A percentile compares a stretch with the other conserved stretches of the same genome.
Evolutionary conservation across 2,113 vertebrate genomes (phyloP).

Genomic region (Isichthys henryi): DNA sequence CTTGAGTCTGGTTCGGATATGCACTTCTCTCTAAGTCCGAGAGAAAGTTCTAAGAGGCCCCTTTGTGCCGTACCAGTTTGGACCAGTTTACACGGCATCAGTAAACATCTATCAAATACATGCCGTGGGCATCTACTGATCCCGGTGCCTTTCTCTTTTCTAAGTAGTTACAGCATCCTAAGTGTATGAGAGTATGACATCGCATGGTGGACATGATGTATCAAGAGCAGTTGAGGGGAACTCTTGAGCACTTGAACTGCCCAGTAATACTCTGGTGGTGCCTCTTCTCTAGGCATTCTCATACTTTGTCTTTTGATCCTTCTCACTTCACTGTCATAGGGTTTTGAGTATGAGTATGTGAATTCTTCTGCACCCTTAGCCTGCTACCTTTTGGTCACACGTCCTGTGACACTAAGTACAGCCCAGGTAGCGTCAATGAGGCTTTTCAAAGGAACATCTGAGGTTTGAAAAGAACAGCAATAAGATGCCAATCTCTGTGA

Average conservation of each 20-base stretch:
- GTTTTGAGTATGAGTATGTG: not conserved
- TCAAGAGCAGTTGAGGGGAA: not conserved
- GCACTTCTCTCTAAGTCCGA: not conserved
- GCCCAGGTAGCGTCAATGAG: not conserved
- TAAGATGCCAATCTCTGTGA: conserved; percentile 1
- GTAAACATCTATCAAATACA: not conserved
- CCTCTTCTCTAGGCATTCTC: not conserved
- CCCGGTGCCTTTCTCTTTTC: too few species aligned
- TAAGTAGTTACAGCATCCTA: not conserved
- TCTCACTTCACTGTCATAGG: not conserved
- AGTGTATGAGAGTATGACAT: not conserved
- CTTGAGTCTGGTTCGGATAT: not conserved
- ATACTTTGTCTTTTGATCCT: not conserved
- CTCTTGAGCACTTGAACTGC: not conserved
- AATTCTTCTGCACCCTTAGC: not conserved
- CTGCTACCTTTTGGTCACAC: not conserved
- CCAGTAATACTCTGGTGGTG: not conserved
- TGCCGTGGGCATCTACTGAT: not conserved
- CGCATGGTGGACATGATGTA: not conserved
- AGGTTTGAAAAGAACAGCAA: not conserved
- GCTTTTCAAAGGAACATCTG: not conserved
- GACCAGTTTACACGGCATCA: not conserved
- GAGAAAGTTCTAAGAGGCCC: not conserved
- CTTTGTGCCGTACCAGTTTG: not conserved
- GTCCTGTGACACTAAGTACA: not conserved